Evolutionary conservation across 2,888 invertebrate genomes (phyloP).

Genomic region (Formica aserva): DNA sequence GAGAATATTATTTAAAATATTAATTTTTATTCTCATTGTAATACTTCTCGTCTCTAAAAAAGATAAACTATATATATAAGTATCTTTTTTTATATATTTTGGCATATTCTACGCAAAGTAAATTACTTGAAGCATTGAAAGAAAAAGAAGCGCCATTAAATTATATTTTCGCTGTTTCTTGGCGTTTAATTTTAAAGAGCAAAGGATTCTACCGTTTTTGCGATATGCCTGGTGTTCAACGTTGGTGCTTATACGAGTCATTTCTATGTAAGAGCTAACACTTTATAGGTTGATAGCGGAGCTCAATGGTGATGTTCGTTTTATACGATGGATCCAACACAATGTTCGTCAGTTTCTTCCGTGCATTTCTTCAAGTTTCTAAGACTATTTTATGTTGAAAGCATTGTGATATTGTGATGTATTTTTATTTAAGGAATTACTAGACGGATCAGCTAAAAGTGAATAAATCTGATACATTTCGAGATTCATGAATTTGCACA

Average conservation of each 20-base stretch:
- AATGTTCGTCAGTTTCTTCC: constrained; percentile 59
- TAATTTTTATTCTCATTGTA: background rate
- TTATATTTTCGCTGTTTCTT: constrained; percentile 61
- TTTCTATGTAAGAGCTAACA: constrained; percentile 40
- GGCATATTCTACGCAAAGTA: background rate
- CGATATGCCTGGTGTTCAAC: background rate
- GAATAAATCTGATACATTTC: too few species aligned
- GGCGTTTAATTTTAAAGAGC: constrained; percentile 72
- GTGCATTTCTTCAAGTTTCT: background rate
- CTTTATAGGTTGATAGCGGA: constrained; percentile 53
- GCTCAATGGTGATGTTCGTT: constrained; percentile 67
- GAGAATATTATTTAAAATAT: constrained; percentile 4
- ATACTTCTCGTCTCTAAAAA: background rate
- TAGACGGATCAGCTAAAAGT: too few species aligned
- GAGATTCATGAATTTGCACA: too few species aligned
- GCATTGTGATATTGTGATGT: background rate
- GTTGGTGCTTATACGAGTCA: constrained; percentile 33
- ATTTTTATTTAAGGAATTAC: background rate
- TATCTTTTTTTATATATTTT: constrained; percentile 5
- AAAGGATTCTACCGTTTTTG: constrained; percentile 31
- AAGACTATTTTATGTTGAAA: background rate
- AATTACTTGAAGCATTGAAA: background rate
- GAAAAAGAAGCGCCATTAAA: constrained; percentile 26
- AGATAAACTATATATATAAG: background rate
- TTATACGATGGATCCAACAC: constrained; percentile 72